These are phyloP conservation scores for Myocastor coypus DNA, from an alignment of 2,113 vertebrate species.

Conservation along the genomic window DNA sequence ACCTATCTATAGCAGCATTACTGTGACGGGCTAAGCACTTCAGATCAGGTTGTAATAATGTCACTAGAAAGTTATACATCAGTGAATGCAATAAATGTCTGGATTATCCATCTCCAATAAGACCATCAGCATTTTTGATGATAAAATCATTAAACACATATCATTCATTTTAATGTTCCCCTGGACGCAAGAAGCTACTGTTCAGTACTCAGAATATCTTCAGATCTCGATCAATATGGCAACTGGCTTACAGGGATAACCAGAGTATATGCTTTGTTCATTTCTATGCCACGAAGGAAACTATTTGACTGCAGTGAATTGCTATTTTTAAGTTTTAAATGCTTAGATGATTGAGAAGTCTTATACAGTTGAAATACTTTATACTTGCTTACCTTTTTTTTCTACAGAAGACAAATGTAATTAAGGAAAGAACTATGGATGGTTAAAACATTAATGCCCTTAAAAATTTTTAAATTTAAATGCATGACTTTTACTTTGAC, in stretches of 20 bases:
- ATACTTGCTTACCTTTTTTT: not conserved
- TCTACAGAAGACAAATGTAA: constrained; percentile 9
- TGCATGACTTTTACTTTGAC: constrained; percentile 28
- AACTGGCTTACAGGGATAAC: not conserved
- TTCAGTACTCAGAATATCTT: not conserved
- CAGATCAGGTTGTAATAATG: not conserved
- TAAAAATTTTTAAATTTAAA: constrained; percentile 61
- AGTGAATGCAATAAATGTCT: not conserved
- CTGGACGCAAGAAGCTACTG: not conserved
- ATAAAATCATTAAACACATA: too few relatives aligned
- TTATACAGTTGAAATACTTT: not conserved
- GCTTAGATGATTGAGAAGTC: not conserved
- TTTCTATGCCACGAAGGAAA: not conserved
- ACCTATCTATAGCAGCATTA: not conserved
- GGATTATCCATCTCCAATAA: not conserved
- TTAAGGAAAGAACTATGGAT: not conserved
- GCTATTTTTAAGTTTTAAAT: not conserved
- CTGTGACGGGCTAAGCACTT: not conserved
- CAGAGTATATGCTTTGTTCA: not conserved
- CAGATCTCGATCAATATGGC: not conserved
- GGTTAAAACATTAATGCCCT: constrained; percentile 1
- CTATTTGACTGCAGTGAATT: not conserved
- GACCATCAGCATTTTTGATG: not conserved
- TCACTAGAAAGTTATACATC: not conserved
- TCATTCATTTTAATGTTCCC: not conserved